Evolutionary conservation across 2,888 invertebrate species (phyloP).

Genomic region (Galerucella pusilla): DNA sequence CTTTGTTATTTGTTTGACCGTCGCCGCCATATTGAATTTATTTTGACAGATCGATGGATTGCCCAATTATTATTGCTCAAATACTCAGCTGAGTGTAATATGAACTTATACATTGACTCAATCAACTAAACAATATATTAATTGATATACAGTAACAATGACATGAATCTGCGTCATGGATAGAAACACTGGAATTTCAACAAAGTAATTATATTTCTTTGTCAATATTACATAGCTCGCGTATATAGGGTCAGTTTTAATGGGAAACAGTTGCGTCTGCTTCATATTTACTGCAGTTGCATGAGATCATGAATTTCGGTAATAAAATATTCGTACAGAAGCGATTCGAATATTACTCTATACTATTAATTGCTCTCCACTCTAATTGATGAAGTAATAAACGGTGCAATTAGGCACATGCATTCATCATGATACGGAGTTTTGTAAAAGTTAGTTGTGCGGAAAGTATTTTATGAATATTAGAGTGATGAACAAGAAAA

Average conservation of each 20-base stretch:
- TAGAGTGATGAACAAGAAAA: too few species aligned
- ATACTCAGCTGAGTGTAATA: too few species aligned
- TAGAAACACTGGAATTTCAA: slow-evolving; percentile 22
- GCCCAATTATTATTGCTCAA: too few species aligned
- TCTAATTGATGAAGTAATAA: slow-evolving; percentile 44
- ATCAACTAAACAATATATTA: background rate
- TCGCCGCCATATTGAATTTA: too few species aligned
- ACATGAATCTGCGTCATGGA: slow-evolving; percentile 13
- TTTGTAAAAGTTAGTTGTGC: background rate
- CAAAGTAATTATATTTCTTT: slow-evolving; percentile 39
- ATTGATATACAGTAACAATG: background rate
- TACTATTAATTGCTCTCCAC: slow-evolving; percentile 28
- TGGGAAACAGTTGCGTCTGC: slow-evolving; percentile 42
- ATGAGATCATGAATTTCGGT: slow-evolving; percentile 41
- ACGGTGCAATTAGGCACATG: slow-evolving; percentile 9
- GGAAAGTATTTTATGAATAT: background rate
- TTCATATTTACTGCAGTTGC: slow-evolving; percentile 43
- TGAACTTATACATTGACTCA: background rate
- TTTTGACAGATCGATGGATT: too few species aligned
- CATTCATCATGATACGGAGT: background rate
- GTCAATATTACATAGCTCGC: slow-evolving; percentile 35
- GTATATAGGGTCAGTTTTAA: slow-evolving; percentile 39
- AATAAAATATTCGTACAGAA: slow-evolving; percentile 40
- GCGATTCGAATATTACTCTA: slow-evolving; percentile 41
- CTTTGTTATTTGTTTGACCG: too few species aligned